Evolutionary conservation across 2,797 vertebrate species (phyloP), one percentile per base, ranked within the genome.

Genomic region (Rhynchotus rufescens): DNA sequence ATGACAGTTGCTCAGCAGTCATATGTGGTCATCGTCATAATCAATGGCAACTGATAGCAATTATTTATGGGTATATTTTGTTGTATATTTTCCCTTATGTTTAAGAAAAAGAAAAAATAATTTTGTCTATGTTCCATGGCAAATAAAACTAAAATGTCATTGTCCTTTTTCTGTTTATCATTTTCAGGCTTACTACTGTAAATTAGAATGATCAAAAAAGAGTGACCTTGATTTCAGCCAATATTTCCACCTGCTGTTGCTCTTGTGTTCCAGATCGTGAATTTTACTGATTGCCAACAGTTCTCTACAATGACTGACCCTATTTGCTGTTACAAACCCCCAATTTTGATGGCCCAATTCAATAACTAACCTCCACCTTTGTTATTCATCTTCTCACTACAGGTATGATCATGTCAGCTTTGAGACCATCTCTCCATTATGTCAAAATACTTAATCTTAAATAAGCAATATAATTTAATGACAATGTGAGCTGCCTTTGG

Each of bases 151-250:
- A 80, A 83, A 90, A 82, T 67, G 13, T 12, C 17, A 54, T 38
- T 8, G 44, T 78, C 83, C 72, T 64, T 47, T 38, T 47, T 40
- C 47, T 56, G 42, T 78, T 85, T 88, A 87, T 59, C 15, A 82
- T 92, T 80, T 86, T 93, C 61, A 86, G 44, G 19, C 3, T 51
- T 88, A 68, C 23, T 88, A 82, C 30, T 20, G 3, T 42, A 92
- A 93, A 88, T 56, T 84, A 94, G 85, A 94, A 69, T 81, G 78
- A n/a, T 89, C 21, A n/a, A 87, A 83, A 65, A 42, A 89, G 14
- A 7, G 72, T 26, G 26, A 45, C 22, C n/a, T 85, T 45, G n/a
- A 84, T 72, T 82, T 83, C 44, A 23, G 86, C 47, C 7, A 15
- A 28, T 5, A 74, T 81, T 92, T 91, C 42, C 40, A 40, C 4